Evolutionary conservation across 2,113 vertebrate species (phyloP).

Genomic region (Cinclus cinclus): DNA sequence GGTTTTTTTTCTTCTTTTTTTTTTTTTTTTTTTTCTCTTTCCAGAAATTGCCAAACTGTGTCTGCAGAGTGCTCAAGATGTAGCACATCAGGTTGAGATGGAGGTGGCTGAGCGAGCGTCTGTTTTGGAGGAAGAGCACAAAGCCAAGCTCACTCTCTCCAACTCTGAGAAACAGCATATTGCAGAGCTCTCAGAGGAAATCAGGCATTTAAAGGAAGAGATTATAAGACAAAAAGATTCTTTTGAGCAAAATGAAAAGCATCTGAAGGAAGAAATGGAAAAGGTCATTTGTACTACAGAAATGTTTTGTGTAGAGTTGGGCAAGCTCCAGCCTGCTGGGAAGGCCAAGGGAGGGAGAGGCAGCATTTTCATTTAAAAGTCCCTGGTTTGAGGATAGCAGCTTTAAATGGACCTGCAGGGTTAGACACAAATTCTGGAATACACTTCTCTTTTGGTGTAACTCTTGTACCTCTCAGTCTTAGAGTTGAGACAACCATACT

Average conservation of each 20-base stretch:
- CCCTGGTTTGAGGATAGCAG: neutral
- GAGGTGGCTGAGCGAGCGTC: conserved; percentile 71
- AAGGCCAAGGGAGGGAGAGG: neutral
- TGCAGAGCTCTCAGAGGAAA: conserved; percentile 72
- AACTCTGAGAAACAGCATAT: conserved; percentile 51
- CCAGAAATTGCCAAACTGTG: conserved; percentile 76
- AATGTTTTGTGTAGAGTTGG: neutral
- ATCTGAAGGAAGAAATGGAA: conserved; percentile 67
- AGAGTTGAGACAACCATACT: neutral
- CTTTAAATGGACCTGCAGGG: neutral
- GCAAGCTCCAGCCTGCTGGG: neutral
- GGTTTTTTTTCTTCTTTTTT: neutral
- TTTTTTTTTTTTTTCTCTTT: neutral
- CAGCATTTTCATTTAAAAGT: neutral
- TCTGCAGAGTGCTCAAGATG: conserved; percentile 64
- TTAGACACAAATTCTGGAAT: neutral
- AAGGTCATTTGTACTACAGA: conserved; percentile 16
- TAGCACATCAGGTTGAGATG: conserved; percentile 72
- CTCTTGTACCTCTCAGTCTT: neutral
- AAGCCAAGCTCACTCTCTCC: conserved; percentile 45
- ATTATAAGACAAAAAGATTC: conserved; percentile 59
- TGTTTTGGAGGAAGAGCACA: conserved; percentile 74
- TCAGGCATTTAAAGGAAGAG: conserved; percentile 70
- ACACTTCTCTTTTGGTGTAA: neutral
- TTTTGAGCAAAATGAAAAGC: conserved; percentile 57